A percentile compares a stretch with the other conserved stretches of the same genome.
Conservation (phyloP, 30 jellyfish, hydroid and myxozoan genomes). For the Aurelia sp. region DNA sequence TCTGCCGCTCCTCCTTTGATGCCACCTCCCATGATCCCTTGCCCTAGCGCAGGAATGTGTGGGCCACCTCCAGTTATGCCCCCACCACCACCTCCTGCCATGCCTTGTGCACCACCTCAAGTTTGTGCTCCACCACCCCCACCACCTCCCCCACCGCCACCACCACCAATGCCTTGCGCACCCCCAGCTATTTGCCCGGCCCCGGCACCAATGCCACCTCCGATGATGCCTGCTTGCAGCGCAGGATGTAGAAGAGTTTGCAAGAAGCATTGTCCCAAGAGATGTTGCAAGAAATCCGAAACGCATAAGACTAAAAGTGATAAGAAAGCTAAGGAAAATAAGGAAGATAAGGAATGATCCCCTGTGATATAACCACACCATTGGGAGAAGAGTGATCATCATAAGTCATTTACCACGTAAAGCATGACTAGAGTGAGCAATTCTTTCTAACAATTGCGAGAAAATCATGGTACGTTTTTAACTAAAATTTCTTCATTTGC, state of each 20-base stretch:
- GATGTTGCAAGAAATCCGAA: slow-evolving; percentile 58
- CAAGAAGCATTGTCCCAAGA: slow-evolving; percentile 64
- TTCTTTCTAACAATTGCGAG: too few relatives aligned
- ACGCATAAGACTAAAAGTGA: slow-evolving; percentile 6
- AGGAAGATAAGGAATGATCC: too few relatives aligned
- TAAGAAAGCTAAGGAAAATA: slow-evolving; percentile 32
- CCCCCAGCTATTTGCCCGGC: slow-evolving; percentile 62
- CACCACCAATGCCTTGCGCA: slow-evolving; percentile 54
- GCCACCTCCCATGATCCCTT: slow-evolving; percentile 85
- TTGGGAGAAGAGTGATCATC: too few relatives aligned
- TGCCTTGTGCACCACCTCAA: slow-evolving; percentile 71
- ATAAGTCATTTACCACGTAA: too few relatives aligned
- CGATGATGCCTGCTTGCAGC: slow-evolving; percentile 60
- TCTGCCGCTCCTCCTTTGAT: slow-evolving; percentile 72
- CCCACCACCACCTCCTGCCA: slow-evolving; percentile 81
- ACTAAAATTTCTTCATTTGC: too few relatives aligned
- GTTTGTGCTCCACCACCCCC: slow-evolving; percentile 70
- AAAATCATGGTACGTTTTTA: too few relatives aligned
- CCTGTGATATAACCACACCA: too few relatives aligned
- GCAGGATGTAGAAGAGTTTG: slow-evolving; percentile 49
- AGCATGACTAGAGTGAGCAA: too few relatives aligned
- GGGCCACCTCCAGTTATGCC: slow-evolving; percentile 77
- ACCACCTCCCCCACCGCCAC: slow-evolving; percentile 63
- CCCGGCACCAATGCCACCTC: slow-evolving; percentile 68
- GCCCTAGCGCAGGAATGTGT: slow-evolving; percentile 64